Percentiles rank a stretch among this genome's conserved stretches.
phyloP scores from a whole-genome alignment of 2,113 vertebrate genomes.

The Pica pica region DNA sequence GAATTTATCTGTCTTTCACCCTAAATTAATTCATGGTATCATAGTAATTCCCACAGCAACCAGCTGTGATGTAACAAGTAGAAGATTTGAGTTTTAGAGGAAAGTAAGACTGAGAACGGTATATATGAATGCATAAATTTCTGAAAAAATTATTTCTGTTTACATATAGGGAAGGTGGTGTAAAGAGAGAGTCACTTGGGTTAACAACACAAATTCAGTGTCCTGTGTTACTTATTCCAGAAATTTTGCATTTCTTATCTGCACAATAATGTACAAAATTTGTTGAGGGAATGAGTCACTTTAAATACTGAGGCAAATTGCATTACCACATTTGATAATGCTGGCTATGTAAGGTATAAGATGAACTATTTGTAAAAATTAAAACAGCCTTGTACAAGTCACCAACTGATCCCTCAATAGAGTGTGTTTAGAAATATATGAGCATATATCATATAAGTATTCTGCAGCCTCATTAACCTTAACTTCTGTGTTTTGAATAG shows the following conservation, averaged over 20 bases:
- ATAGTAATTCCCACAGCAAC: background rate
- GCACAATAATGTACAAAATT: background rate
- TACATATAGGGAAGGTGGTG: background rate
- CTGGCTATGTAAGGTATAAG: background rate
- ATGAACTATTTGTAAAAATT: background rate
- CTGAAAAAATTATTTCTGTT: background rate
- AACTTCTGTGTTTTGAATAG: background rate
- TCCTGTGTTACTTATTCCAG: background rate
- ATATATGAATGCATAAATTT: background rate
- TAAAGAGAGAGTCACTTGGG: background rate
- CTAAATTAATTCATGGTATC: conserved; percentile 22
- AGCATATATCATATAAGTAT: background rate
- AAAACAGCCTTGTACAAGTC: background rate
- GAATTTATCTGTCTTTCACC: conserved; percentile 47
- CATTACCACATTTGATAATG: background rate
- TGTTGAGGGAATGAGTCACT: background rate
- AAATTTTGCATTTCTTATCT: background rate
- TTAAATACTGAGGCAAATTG: background rate
- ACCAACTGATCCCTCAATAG: background rate
- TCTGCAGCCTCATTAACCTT: background rate
- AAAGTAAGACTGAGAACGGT: background rate
- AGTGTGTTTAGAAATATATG: background rate
- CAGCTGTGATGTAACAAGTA: background rate
- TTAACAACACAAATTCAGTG: background rate
- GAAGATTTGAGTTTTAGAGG: background rate